phyloP scores from a whole-genome alignment of 64 coral and sea anemone genomes.

The Trachythela sp. region DNA sequence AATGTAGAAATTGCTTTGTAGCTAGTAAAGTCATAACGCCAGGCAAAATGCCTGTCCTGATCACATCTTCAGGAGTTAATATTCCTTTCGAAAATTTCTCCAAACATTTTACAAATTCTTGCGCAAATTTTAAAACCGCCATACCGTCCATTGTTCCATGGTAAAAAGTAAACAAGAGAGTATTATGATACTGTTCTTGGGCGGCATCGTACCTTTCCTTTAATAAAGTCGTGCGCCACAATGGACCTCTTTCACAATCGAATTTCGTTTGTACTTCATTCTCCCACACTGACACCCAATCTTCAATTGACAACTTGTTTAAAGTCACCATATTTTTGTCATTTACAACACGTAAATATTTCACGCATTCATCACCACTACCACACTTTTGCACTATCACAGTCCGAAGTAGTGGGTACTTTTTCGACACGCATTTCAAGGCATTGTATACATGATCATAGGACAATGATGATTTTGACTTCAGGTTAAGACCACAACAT shows the following conservation, averaged over 20 bases:
- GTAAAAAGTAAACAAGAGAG: background rate
- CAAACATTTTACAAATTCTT: background rate
- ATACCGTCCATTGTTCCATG: background rate
- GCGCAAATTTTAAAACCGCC: background rate
- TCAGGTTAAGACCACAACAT: background rate
- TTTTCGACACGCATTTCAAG: background rate
- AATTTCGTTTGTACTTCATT: background rate
- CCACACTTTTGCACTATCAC: background rate
- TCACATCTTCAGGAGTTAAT: too few relatives aligned
- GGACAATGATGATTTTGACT: background rate
- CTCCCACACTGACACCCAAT: background rate
- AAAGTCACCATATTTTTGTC: background rate
- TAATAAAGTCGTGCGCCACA: background rate
- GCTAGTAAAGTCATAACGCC: too few relatives aligned
- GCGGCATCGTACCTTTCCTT: background rate
- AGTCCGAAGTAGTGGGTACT: background rate
- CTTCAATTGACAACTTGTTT: background rate
- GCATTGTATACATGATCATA: background rate
- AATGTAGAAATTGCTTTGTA: too few relatives aligned
- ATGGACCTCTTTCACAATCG: background rate
- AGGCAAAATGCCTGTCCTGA: too few relatives aligned
- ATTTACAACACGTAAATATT: background rate
- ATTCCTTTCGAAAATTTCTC: background rate
- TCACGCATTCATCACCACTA: background rate
- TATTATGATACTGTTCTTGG: background rate